Percentiles rank a stretch among this genome's conserved stretches.
These are phyloP conservation scores for Scelioninae gen. 2 DNA, from an alignment of 2,888 invertebrate species.

Conservation along the genomic window DNA sequence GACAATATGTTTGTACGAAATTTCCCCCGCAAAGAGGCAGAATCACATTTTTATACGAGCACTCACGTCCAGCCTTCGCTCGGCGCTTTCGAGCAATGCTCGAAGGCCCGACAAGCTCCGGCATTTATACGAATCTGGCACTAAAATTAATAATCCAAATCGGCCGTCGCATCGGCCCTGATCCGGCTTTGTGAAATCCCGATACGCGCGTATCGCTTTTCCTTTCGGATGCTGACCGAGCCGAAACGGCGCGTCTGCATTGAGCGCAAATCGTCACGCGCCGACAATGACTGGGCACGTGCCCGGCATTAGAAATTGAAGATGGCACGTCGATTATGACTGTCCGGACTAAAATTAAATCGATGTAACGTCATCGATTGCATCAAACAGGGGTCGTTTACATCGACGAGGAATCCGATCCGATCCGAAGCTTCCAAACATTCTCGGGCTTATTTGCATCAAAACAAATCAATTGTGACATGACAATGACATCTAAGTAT, in stretches of 20 bases:
- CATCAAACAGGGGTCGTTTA: constrained; percentile 28
- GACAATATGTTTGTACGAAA: neutral
- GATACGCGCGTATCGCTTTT: constrained; percentile 29
- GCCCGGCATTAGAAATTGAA: constrained; percentile 51
- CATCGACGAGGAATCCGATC: neutral
- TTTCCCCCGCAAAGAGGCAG: neutral
- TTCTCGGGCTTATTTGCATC: too few species aligned
- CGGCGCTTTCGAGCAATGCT: neutral
- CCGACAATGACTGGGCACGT: constrained; percentile 61
- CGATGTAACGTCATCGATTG: constrained; percentile 66
- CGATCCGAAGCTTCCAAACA: too few species aligned
- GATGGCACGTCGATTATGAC: constrained; percentile 49
- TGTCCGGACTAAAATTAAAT: constrained; percentile 57
- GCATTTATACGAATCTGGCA: constrained; percentile 22
- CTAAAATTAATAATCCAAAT: constrained; percentile 28
- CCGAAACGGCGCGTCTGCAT: constrained; percentile 68
- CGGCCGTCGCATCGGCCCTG: constrained; percentile 12
- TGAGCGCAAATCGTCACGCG: constrained; percentile 68
- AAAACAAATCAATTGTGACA: too few species aligned
- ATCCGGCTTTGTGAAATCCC: constrained; percentile 4
- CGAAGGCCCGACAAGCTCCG: neutral
- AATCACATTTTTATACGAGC: neutral
- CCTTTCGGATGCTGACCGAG: constrained; percentile 69
- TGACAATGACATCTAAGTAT: too few species aligned
- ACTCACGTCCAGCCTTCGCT: constrained; percentile 18